Base-by-base conservation (phyloP, 2,888 invertebrate species). In the Napeogenes inachia region DNA sequence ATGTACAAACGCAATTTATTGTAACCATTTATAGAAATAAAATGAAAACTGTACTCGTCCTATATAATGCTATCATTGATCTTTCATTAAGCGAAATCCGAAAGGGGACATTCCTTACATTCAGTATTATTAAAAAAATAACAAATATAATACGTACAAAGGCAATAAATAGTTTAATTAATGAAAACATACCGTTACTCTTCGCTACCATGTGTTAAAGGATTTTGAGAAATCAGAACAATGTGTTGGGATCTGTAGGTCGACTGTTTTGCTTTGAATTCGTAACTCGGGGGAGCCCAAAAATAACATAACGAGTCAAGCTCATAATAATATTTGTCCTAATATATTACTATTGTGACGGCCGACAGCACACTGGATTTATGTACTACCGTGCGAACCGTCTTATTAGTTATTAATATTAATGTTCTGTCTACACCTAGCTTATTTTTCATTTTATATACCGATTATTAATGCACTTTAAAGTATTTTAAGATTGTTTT, bases 251-350 rank as follows among this genome's bases (percentile, higher is more conserved):
- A 30, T 50, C 50, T 50, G 10, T 30, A 30, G 53, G 8, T 21
- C 33, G 42, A 8, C 55, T 61, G 54, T 62, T 54, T 69, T 62
- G 57, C 62, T 56, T 57, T 64, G 63, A 64, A 64, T 66, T 63
- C 59, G 57, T 68, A 61, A 59, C 30, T 60, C 64, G 77, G 72
- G 76, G 81, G 81, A 78, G 77, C 76, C 85, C 83, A 84, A 87
- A 89, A 89, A 89, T 89, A 89, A 87, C 87, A 85, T 81, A 82
- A 84, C 82, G 84, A 83, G 82, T 83, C 77, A 76, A 75, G 85
- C 87, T 89, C 87, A 87, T 87, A 87, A 88, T 85, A 89, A 89
- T 87, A 88, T 88, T 87, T 85, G 89, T 86, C 86, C 86, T 85
- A 88, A 87, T 87, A 88, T 87, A 87, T 87, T 82, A 85, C 83